A percentile compares a stretch with the other conserved stretches of the same genome.
phyloP scores from a whole-genome alignment of 1,140 invertebrate species.

The Microplitis demolitor region DNA sequence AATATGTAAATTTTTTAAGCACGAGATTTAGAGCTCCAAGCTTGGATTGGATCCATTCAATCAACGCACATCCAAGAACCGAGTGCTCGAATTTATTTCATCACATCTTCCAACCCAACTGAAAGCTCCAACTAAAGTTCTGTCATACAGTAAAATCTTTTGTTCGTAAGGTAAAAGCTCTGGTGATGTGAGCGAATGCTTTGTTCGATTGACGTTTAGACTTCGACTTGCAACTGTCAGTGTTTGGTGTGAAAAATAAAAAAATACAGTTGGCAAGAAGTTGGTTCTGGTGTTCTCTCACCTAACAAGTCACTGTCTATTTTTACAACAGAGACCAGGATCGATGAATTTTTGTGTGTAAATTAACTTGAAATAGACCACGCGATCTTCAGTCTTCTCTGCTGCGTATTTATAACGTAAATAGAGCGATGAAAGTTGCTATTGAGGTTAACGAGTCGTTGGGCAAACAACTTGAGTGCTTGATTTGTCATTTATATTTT shows the following conservation, averaged over 20 bases:
- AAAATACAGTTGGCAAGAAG: conserved; percentile 36
- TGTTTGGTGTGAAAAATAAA: conserved; percentile 13
- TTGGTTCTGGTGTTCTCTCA: conserved; percentile 30
- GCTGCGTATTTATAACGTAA: conserved; percentile 45
- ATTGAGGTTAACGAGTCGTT: conserved; percentile 45
- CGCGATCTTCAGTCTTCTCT: conserved; percentile 24
- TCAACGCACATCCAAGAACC: too few relatives aligned
- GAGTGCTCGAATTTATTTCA: too few relatives aligned
- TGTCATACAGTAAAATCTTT: too few relatives aligned
- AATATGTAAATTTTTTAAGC: too few relatives aligned
- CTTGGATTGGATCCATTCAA: too few relatives aligned
- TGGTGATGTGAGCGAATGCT: not conserved
- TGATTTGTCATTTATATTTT: conserved; percentile 1
- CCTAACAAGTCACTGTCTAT: conserved; percentile 46
- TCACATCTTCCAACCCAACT: too few relatives aligned
- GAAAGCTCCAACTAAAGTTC: too few relatives aligned
- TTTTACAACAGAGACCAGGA: conserved; percentile 38
- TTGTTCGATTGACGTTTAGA: not conserved
- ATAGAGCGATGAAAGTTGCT: conserved; percentile 38
- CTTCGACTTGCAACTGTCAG: not conserved
- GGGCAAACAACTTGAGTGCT: conserved; percentile 21
- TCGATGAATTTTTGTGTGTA: conserved; percentile 48
- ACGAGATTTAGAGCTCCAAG: too few relatives aligned
- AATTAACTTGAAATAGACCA: conserved; percentile 39
- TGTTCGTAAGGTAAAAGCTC: too few relatives aligned